Evolutionary conservation across 2,113 vertebrate species (phyloP), one percentile per base, ranked within the genome.

Genomic region (Triplophysa siluroides): DNA sequence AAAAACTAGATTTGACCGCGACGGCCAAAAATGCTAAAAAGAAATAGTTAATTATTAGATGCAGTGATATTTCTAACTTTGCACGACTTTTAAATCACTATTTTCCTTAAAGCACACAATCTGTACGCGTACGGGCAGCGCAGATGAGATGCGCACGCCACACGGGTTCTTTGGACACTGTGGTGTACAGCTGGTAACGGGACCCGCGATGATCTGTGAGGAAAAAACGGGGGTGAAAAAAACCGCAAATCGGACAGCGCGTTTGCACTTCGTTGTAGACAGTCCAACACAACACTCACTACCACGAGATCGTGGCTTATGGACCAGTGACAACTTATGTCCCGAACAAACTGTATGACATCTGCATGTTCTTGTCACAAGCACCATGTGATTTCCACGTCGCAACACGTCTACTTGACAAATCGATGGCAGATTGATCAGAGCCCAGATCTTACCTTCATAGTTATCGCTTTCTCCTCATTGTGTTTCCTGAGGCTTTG

Each of bases 121-220:
- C 11, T 3, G 47, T 23, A n/a, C 65, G 33, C 26, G 26, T 24
- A 12, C 3, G 1, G 87, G 19, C 54, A 86, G 89, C 87, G 89
- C 80, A 77, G 86, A 85, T 61, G 75, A 88, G 91, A 88, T 87
- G 89, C 78, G 87, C 90, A 64, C 92, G 80, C 87, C 89, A 80
- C 86, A 89, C 87, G 88, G 89, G 88, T 89, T 89, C 85, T 91
- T 90, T 88, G 90, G 86, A 87, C 87, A 84, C 86, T 83, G 85
- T 91, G 91, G 87, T 91, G 83, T 62, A 61, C 78, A 76, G 82
- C 81, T 78, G 82, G 85, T 78, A 82, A 80, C 72, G 86, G 85
- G 89, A 90, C 88, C 86, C 61, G 89, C 78, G 87, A 84, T 86
- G 87, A 88, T 88, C 78, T 83, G 62, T 65, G 78, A 85, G 64